Evolutionary conservation across 2,797 vertebrate species (phyloP).

Genomic region (Distichodus sexfasciatus): DNA sequence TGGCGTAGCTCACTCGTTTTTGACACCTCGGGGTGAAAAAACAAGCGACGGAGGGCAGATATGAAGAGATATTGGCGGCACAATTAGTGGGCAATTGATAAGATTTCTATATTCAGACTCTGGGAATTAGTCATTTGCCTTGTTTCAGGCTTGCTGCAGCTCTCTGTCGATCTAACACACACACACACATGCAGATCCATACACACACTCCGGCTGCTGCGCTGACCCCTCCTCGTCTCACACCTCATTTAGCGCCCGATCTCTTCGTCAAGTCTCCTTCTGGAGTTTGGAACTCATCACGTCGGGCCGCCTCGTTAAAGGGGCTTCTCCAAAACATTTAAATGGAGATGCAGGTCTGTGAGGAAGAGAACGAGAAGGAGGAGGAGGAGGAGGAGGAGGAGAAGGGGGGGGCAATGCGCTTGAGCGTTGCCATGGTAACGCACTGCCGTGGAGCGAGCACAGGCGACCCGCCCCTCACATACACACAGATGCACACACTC

Average conservation of each 20-base stretch:
- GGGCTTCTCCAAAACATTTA: slow-evolving; percentile 4
- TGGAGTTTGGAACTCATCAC: too few species aligned
- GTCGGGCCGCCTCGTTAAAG: too few species aligned
- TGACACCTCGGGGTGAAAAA: neutral
- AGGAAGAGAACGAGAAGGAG: slow-evolving; percentile 36
- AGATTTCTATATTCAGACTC: slow-evolving; percentile 64
- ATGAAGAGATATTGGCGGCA: slow-evolving; percentile 29
- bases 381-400: neutral
- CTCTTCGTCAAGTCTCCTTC: slow-evolving; percentile 10
- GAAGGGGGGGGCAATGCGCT: slow-evolving; percentile 60
- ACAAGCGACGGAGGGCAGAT: slow-evolving; percentile 26
- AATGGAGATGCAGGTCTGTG: slow-evolving; percentile 24
- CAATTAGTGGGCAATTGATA: slow-evolving; percentile 64
- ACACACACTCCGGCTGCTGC: neutral
- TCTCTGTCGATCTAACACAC: slow-evolving; percentile 4
- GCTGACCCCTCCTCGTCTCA: slow-evolving; percentile 37
- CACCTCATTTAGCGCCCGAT: slow-evolving; percentile 24
- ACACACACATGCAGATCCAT: slow-evolving; percentile 14
- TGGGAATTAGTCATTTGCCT: slow-evolving; percentile 32
- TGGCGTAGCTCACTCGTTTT: too few species aligned
- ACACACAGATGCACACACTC: neutral
- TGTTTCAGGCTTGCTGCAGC: slow-evolving; percentile 28
- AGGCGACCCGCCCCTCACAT: slow-evolving; percentile 3
- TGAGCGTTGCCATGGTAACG: slow-evolving; percentile 74
- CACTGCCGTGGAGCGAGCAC: slow-evolving; percentile 52